Percentiles rank a stretch among this genome's conserved stretches.
phyloP scores from a whole-genome alignment of 2,888 invertebrate genomes.

The Thera britannica region DNA sequence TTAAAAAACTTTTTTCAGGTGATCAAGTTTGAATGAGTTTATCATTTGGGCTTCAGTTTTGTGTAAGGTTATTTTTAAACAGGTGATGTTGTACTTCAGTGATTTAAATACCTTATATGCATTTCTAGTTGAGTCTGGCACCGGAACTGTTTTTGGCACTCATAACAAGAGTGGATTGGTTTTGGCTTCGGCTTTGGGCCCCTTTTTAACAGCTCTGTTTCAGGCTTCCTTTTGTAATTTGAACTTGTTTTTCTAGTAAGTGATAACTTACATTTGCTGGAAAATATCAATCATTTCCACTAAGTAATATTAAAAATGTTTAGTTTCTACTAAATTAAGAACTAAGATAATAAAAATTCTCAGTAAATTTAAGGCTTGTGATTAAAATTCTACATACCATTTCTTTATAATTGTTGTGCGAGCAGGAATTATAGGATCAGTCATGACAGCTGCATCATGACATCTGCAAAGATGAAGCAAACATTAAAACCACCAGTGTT shows the following conservation, averaged over 20 bases:
- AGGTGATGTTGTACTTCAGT: neutral
- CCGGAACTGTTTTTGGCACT: conserved; percentile 85
- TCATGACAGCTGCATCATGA: conserved; percentile 84
- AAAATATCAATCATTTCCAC: conserved; percentile 23
- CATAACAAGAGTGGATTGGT: conserved; percentile 82
- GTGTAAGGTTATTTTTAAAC: neutral
- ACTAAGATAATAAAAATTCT: no score
- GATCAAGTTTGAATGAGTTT: no score
- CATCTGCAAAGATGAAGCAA: conserved; percentile 58
- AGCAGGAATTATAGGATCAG: conserved; percentile 72
- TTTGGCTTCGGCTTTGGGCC: conserved; percentile 86
- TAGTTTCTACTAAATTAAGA: no score
- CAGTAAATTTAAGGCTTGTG: no score
- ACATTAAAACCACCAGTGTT: no score
- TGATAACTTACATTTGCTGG: conserved; percentile 68
- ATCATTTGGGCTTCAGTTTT: no score
- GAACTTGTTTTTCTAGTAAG: conserved; percentile 60
- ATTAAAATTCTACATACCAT: conserved; percentile 57
- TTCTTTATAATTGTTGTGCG: conserved; percentile 69
- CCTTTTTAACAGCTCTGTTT: conserved; percentile 83
- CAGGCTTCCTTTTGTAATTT: conserved; percentile 84
- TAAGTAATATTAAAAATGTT: no score
- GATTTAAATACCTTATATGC: conserved; percentile 76
- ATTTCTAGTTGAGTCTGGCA: conserved; percentile 86
- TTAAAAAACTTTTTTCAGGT: no score